These are phyloP conservation scores for Leptocoma aspasia DNA, from an alignment of 2,113 vertebrate species.

Conservation along the genomic window DNA sequence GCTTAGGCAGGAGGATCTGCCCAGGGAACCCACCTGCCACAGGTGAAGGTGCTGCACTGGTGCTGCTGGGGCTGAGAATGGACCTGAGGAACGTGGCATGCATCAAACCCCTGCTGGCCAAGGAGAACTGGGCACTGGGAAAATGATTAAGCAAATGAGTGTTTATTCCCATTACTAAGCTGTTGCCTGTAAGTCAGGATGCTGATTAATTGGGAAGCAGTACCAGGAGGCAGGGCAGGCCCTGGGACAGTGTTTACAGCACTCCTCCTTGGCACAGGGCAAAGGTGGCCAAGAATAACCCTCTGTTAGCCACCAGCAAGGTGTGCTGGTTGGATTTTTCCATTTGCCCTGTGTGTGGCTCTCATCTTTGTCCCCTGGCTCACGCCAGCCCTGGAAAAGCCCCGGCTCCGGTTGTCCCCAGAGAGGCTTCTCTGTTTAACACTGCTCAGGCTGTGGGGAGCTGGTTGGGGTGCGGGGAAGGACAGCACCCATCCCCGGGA, in stretches of 20 bases:
- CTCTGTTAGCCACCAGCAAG: neutral
- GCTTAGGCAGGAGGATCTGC: neutral
- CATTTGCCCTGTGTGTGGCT: constrained; percentile 7
- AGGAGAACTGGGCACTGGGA: neutral
- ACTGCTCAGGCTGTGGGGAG: neutral
- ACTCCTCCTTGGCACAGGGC: neutral
- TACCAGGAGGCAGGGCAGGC: neutral
- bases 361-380: neutral
- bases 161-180: neutral
- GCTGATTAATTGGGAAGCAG: neutral
- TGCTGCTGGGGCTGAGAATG: neutral
- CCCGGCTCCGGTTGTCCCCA: neutral
- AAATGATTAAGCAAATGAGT: neutral
- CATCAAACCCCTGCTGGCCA: neutral
- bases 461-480: neutral
- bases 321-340: constrained; percentile 49
- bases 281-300: constrained; percentile 17
- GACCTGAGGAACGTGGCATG: accelerated
- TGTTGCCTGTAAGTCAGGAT: neutral
- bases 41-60: neutral
- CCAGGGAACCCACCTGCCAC: neutral
- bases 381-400: neutral
- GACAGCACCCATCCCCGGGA: neutral
- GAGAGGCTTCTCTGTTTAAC: neutral
- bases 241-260: constrained; percentile 10